Base-by-base conservation (phyloP, 2,797 vertebrate genomes). In the Lagocephalus sceleratus region DNA sequence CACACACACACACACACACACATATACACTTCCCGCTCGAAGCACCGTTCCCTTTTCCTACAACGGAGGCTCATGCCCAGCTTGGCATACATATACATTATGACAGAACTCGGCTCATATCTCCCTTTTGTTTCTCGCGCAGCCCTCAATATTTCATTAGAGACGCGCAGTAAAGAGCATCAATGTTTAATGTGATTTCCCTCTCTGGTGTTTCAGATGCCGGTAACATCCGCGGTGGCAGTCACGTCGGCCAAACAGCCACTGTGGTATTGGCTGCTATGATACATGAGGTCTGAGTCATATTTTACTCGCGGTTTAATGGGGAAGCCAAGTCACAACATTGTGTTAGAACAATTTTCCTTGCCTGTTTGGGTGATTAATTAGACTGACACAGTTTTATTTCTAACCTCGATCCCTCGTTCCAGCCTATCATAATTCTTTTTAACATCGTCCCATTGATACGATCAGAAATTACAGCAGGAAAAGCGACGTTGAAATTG, bases 141-240 rank as follows among this genome's bases (percentile, higher is more conserved):
- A 55, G 61, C 60, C 46, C 71, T 88, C 81, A 87, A 89, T 90
- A 87, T 89, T 90, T 91, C 76, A 91, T 90, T 67, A 81, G 65
- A 62, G 57, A 61, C 70, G 69, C 78, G 43, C 66, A 80, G 81
- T 84, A 89, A 85, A 86, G 73, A 48, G 5, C 75, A 90, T 91
- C 66, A 87, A 90, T 89, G 85, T 87, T 90, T 89, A 52, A 91
- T 90, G 63, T 21, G 1, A 51, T 80, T 51, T 82, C 72, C 26
- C 58, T 41, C 68, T 73, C 63, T 78, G 70, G 71, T 83, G 57
- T 69, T 84, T 82, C 82, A 83, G 73, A 71, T 81, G 81, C 68
- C 11, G 23, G 62, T 41, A 78, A 69, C 81, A 68, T 14, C 21
- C 52, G 61, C 45, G 52, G 45, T 16, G 35, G 39, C 56, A 2